Conservation (phyloP, 35 echinoderm and acorn worm genomes). For the Holothuria glaberrima region DNA sequence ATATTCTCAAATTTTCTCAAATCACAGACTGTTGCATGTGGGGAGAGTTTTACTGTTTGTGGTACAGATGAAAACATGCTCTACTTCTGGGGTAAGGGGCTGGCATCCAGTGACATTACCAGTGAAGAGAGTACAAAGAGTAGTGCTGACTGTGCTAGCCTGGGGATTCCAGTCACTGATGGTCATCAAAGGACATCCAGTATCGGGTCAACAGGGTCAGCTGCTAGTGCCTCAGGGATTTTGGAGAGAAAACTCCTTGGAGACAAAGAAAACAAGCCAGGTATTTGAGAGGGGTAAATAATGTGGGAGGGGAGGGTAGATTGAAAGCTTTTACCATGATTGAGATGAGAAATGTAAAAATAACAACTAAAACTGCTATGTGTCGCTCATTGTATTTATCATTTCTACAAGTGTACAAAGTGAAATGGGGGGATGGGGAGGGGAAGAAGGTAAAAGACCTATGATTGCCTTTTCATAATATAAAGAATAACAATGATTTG, state of each 20-base stretch:
- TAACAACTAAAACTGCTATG: too few species aligned
- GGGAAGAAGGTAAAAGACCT: too few species aligned
- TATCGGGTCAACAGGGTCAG: conserved; percentile 59
- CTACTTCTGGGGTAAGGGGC: conserved; percentile 93
- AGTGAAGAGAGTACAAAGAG: conserved; percentile 89
- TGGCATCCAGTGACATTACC: conserved; percentile 30
- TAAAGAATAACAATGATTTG: too few species aligned
- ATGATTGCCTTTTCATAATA: too few species aligned
- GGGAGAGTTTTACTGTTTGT: conserved; percentile 87
- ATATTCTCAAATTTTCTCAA: conserved; percentile 2
- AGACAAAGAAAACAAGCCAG: too few species aligned
- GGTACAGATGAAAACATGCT: conserved; percentile 80
- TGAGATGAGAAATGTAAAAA: background rate
- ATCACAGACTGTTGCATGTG: conserved; percentile 80
- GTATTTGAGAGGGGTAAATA: too few species aligned
- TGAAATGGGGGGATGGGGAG: too few species aligned
- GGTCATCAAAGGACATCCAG: conserved; percentile 34
- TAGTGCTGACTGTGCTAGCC: conserved; percentile 65
- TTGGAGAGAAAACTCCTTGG: background rate
- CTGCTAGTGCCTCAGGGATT: background rate
- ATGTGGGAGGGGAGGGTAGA: too few species aligned
- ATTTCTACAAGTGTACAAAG: too few species aligned
- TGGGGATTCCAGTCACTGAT: conserved; percentile 42
- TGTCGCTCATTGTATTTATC: too few species aligned
- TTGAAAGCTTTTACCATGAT: background rate